phyloP scores from a whole-genome alignment of 1,140 invertebrate species.

The Zaprionus lachaisei region DNA sequence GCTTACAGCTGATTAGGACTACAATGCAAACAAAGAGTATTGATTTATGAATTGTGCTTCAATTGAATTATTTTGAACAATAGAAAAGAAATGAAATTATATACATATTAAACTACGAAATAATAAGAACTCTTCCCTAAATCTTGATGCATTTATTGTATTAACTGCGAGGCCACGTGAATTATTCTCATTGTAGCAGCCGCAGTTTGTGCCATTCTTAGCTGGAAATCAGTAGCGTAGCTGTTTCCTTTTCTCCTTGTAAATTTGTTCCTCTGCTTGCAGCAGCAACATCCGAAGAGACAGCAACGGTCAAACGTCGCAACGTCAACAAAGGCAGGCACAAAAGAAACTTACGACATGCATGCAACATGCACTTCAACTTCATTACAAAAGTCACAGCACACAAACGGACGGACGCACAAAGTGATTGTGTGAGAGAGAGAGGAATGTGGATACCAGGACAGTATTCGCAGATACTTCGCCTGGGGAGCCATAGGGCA shows the following conservation, averaged over 20 bases:
- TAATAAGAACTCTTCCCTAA: background rate
- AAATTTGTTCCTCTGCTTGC: conserved; percentile 42
- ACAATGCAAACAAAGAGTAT: background rate
- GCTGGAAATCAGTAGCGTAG: background rate
- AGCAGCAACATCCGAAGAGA: background rate
- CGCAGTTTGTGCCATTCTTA: background rate
- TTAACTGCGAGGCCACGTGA: background rate
- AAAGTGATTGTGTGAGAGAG: conserved; percentile 2
- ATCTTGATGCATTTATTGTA: background rate
- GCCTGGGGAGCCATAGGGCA: conserved; percentile 8
- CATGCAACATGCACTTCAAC: conserved; percentile 66
- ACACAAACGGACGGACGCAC: conserved; percentile 10
- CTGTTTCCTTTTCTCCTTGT: background rate
- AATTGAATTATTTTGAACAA: background rate
- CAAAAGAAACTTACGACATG: conserved; percentile 29
- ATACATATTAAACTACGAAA: background rate
- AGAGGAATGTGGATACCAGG: conserved; percentile 32
- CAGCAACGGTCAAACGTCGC: conserved; percentile 55
- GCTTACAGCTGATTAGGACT: background rate
- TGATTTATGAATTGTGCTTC: background rate
- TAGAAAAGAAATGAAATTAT: background rate
- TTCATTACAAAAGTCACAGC: conserved; percentile 68
- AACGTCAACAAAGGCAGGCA: conserved; percentile 70
- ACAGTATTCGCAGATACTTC: conserved; percentile 5
- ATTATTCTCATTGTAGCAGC: background rate